Evolutionary conservation across 2,888 invertebrate genomes (phyloP), one percentile per base, ranked within the genome.

Genomic region (Acleris cristana): DNA sequence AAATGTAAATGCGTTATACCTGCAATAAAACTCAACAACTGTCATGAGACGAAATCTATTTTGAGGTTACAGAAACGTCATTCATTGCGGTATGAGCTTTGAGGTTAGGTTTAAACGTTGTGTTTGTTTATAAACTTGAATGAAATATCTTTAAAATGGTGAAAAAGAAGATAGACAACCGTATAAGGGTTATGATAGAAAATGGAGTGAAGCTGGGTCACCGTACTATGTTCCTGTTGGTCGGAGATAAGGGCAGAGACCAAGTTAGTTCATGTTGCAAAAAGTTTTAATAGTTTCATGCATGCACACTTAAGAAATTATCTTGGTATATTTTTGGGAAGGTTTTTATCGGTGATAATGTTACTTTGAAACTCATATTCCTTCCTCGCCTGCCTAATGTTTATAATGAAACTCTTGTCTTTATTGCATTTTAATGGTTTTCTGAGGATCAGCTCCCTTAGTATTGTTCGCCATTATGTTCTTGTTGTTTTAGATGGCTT

Each of bases 191-290:
- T 23, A 94, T 99, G 92, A 99, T 99, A 80, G 99, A 99, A 90
- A 99, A 99, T 96, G 99, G 99, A 34, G 97, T 99, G 56, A 95
- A 95, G 79, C 85, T 95, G 60, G 96, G 97, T 1, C 99, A 99
- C 82, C 95, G 99, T 64, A 97, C 98, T 3, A 95, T 99, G 95
- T 97, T 99, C 90, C 95, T 98, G 55, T 94, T 99, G 60, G 97
- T 99, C 48, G 99, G 99, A 2, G 98, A 99, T 83, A 99, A 99
- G 92, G 97, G 97, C 19, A 94, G 96, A 84, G 99, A 99, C 92
- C 99, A 99, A 94, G 98, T 98, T 90, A 79, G 78, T 69, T 63
- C 44, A 45, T 49, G 34, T 55, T 55, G 14, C 14, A 10, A 40
- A 40, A 40, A 40, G 40, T 40, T 40, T 14, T 40, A 14, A 3